These are phyloP conservation scores for Octopus bimaculoides DNA, from an alignment of 1,140 invertebrate species.

Conservation along the genomic window DNA sequence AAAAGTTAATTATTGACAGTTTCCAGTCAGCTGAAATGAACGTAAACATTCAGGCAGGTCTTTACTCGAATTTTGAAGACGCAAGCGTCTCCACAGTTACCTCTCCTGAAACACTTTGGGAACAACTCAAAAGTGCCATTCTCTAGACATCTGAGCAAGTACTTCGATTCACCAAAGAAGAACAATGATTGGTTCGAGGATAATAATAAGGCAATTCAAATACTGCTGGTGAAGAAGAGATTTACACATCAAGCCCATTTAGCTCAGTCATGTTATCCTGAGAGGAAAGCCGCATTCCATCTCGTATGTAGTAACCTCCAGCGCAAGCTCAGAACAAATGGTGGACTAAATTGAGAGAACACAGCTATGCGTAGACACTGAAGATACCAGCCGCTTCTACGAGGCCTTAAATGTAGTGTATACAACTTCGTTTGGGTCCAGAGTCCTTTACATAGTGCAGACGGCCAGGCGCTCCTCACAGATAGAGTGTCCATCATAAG, in stretches of 20 bases:
- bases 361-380: neutral
- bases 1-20: neutral
- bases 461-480: neutral
- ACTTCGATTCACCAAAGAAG: neutral
- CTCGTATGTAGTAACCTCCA: no score
- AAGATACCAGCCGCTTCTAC: neutral
- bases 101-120: neutral
- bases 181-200: neutral
- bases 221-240: neutral
- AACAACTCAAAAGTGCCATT: neutral
- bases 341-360: neutral
- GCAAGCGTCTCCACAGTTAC: neutral
- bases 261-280: no score
- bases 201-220: neutral
- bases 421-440: neutral
- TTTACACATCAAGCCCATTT: neutral
- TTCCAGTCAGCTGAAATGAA: neutral
- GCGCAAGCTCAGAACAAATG: neutral
- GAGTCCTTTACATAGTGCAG: neutral
- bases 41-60: neutral
- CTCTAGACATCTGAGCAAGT: neutral
- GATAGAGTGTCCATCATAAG: neutral
- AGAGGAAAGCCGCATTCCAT: no score
- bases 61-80: neutral
- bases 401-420: neutral